Percentiles rank a stretch among this genome's conserved stretches.
These are phyloP conservation scores for Metalampra italica DNA, from an alignment of 2,888 invertebrate genomes.

Conservation along the genomic window DNA sequence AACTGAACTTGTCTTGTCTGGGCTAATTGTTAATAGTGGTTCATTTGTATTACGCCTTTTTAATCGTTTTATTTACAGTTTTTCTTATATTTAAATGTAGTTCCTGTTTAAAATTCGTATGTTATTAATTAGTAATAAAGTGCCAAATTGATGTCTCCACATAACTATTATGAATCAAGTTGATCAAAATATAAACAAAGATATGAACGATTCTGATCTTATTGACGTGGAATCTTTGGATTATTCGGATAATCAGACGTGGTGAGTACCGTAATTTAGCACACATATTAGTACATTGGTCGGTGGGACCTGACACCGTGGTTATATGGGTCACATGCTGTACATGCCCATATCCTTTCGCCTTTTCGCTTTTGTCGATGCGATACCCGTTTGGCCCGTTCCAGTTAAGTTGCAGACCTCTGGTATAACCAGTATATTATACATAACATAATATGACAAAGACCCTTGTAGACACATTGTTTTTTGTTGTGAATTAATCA, in stretches of 20 bases:
- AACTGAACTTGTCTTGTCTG: constrained; percentile 65
- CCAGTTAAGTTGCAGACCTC: constrained; percentile 17
- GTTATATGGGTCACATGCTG: constrained; percentile 23
- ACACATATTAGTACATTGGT: constrained; percentile 4
- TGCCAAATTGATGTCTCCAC: constrained; percentile 74
- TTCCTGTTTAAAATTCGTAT: constrained; percentile 52
- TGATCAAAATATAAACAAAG: constrained; percentile 78
- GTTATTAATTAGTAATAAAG: constrained; percentile 61
- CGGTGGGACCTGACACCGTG: constrained; percentile 10
- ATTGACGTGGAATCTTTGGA: constrained; percentile 78
- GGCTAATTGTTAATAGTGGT: constrained; percentile 63
- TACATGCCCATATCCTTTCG: constrained; percentile 25
- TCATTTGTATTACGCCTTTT: constrained; percentile 49
- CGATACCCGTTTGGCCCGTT: constrained; percentile 17
- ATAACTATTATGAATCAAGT: constrained; percentile 64
- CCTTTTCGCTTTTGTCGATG: constrained; percentile 31
- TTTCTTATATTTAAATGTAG: constrained; percentile 59
- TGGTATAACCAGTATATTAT: constrained; percentile 12
- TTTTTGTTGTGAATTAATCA: no score
- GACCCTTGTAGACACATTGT: no score
- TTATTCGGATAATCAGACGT: constrained; percentile 78
- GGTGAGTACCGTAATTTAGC: constrained; percentile 58
- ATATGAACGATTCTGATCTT: constrained; percentile 74
- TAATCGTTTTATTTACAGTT: constrained; percentile 58
- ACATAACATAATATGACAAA: no score